Percentiles rank a stretch among this genome's conserved stretches.
These are phyloP conservation scores for Megaustenia siamemsis DNA, from an alignment of 2,888 invertebrate genomes.

Conservation along the genomic window DNA sequence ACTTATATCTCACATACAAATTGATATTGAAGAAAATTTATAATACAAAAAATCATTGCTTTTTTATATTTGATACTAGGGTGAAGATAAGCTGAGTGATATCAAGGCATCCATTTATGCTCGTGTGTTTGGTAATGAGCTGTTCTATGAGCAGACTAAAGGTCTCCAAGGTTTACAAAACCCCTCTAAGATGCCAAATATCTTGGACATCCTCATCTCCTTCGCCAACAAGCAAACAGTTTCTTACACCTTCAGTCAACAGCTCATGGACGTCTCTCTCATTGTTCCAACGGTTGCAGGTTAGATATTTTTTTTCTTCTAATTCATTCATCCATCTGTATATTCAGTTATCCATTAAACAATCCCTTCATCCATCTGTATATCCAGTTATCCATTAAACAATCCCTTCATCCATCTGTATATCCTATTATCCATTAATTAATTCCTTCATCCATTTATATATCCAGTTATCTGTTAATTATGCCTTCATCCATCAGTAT, in stretches of 20 bases:
- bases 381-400: too few species aligned
- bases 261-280: slow-evolving; percentile 44
- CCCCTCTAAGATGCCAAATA: slow-evolving; percentile 78
- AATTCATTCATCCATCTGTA: not conserved
- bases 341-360: too few species aligned
- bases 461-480: not conserved
- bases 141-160: slow-evolving; percentile 80
- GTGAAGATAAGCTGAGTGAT: slow-evolving; percentile 25
- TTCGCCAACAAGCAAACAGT: slow-evolving; percentile 86
- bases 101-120: slow-evolving; percentile 84
- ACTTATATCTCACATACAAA: too few species aligned
- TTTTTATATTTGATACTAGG: slow-evolving; percentile 9
- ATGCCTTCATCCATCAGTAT: too few species aligned
- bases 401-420: not conserved
- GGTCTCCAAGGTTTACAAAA: slow-evolving; percentile 53
- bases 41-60: not conserved
- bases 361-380: too few species aligned
- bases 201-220: slow-evolving; percentile 82
- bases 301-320: slow-evolving; percentile 78
- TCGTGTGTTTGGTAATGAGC: slow-evolving; percentile 94
- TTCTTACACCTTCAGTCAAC: slow-evolving; percentile 87
- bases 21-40: too few species aligned
- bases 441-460: too few species aligned
- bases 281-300: slow-evolving; percentile 81
- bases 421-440: not conserved